phyloP scores from a whole-genome alignment of 2,113 vertebrate genomes.

The Paradisaea rubra region DNA sequence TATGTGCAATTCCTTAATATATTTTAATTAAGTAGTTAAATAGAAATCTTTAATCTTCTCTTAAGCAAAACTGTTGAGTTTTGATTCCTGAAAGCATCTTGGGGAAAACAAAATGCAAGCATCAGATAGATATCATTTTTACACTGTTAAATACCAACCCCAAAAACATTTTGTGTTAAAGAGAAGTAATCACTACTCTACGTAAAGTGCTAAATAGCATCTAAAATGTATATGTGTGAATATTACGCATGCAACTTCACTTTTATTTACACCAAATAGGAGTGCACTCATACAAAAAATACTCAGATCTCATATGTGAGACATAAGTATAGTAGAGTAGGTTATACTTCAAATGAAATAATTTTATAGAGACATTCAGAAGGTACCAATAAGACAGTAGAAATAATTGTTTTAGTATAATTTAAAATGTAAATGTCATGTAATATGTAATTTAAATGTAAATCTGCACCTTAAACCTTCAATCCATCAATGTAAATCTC shows the following conservation, averaged over 20 bases:
- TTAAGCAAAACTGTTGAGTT: background rate
- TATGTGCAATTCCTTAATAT: background rate
- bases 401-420: slow-evolving; percentile 61
- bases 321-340: background rate
- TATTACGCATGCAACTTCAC: background rate
- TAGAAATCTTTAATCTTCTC: background rate
- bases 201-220: background rate
- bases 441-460: slow-evolving; percentile 64
- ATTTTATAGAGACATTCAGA: slow-evolving; percentile 15
- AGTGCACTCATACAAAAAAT: background rate
- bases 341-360: background rate
- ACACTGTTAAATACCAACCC: background rate
- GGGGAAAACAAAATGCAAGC: background rate
- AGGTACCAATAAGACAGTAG: slow-evolving; percentile 36
- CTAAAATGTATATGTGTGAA: background rate
- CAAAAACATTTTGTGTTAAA: background rate
- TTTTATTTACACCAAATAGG: background rate
- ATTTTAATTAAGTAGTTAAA: background rate
- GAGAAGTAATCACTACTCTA: background rate
- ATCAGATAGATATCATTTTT: background rate
- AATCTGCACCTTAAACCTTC: slow-evolving; percentile 61
- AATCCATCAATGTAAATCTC: slow-evolving; percentile 62
- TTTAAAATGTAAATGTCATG: slow-evolving; percentile 61
- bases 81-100: background rate
- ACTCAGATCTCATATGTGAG: background rate